Conservation (phyloP, 2,888 invertebrate species). For the Himalopsyche kuldschensis region DNA sequence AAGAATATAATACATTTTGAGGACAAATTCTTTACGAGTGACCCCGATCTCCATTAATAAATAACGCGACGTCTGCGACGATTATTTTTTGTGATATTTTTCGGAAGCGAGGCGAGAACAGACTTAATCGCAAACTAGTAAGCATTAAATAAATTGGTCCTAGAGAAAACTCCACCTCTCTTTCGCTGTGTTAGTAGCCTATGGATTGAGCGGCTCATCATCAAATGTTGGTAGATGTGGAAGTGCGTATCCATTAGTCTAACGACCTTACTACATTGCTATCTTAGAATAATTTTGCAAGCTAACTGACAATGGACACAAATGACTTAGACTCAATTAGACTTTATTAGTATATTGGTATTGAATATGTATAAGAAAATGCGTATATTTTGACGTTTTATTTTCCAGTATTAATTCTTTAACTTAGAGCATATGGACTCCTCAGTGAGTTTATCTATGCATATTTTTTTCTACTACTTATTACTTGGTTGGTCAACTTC, state of each 20-base stretch:
- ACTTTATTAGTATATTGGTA: neutral
- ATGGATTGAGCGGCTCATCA: neutral
- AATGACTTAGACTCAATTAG: neutral
- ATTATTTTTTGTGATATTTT: neutral
- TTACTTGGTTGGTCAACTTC: too few species aligned
- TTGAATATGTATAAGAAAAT: too few species aligned
- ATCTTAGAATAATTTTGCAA: neutral
- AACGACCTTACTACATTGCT: neutral
- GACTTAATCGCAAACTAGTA: neutral
- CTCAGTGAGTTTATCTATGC: too few species aligned
- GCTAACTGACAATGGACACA: neutral
- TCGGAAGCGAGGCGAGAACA: neutral
- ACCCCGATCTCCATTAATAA: neutral
- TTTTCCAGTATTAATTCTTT: too few species aligned
- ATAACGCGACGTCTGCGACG: neutral
- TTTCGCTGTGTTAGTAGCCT: neutral
- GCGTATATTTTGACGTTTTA: too few species aligned
- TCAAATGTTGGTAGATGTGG: neutral
- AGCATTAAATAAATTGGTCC: neutral
- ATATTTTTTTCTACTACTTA: too few species aligned
- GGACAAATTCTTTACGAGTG: neutral
- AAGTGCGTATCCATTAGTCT: neutral
- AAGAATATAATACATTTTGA: too few species aligned
- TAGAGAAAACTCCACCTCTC: neutral
- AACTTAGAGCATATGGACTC: too few species aligned